A percentile compares a stretch with the other conserved stretches of the same genome.
These are phyloP conservation scores for Centrocercus urophasianus DNA, from an alignment of 2,113 vertebrate genomes.

Conservation along the genomic window DNA sequence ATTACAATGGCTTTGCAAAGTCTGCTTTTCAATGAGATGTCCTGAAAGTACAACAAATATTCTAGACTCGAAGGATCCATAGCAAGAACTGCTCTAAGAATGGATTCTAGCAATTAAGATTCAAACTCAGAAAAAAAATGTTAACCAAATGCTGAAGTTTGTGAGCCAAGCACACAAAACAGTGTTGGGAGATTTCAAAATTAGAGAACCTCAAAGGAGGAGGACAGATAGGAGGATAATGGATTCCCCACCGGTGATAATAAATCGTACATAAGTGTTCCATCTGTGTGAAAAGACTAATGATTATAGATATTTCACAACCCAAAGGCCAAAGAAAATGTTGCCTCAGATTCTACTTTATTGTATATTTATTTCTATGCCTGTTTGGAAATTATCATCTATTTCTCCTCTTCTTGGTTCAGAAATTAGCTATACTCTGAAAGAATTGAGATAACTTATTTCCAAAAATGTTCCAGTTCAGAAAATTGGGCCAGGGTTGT, in stretches of 20 bases:
- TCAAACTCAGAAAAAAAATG: not conserved
- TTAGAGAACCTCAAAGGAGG: not conserved
- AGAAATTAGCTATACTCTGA: not conserved
- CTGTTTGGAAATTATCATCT: not conserved
- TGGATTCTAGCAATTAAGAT: constrained; percentile 12
- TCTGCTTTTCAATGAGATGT: not conserved
- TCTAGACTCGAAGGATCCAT: not conserved
- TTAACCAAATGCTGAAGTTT: not conserved
- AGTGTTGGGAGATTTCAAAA: not conserved
- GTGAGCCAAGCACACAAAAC: not conserved
- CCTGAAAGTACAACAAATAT: constrained; percentile 11
- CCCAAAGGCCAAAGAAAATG: not conserved
- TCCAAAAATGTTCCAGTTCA: not conserved
- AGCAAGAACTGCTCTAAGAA: not conserved
- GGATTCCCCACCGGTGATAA: not conserved
- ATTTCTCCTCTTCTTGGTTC: not conserved
- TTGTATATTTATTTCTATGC: not conserved
- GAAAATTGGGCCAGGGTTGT: not conserved
- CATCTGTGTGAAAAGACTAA: not conserved
- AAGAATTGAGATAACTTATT: not conserved
- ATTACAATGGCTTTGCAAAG: not conserved
- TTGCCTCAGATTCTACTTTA: not conserved
- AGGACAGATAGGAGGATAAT: not conserved
- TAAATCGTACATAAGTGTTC: not conserved
- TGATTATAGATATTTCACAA: not conserved